These are phyloP conservation scores for Cyanoliseus patagonus DNA, from an alignment of 2,113 vertebrate genomes.

Conservation along the genomic window DNA sequence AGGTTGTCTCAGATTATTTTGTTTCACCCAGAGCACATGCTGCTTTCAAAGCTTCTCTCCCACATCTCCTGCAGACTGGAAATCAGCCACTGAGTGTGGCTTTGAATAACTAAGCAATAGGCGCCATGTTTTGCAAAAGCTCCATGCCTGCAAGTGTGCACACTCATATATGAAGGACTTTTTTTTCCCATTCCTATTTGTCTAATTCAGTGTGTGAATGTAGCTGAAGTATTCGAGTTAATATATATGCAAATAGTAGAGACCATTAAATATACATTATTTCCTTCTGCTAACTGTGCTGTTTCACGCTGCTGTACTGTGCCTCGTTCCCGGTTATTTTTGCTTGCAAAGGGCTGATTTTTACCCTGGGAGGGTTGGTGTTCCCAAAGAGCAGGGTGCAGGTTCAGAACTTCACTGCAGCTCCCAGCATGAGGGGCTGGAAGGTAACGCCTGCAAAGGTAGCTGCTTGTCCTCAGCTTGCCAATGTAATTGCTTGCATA, in stretches of 20 bases:
- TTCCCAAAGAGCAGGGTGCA: neutral
- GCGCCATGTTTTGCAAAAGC: neutral
- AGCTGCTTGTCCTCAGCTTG: neutral
- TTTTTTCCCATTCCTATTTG: neutral
- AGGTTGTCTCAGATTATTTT: neutral
- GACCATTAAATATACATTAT: constrained; percentile 22
- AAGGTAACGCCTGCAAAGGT: neutral
- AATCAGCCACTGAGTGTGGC: neutral
- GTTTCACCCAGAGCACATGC: neutral
- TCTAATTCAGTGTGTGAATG: neutral
- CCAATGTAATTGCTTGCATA: neutral
- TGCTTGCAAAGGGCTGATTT: neutral
- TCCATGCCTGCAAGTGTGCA: neutral
- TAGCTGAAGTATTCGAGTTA: neutral
- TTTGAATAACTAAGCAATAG: constrained; percentile 29
- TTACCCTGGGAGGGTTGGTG: rapidly evolving
- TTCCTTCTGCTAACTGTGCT: neutral
- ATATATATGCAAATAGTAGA: constrained; percentile 27
- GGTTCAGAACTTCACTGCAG: neutral
- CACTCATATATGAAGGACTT: neutral
- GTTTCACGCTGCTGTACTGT: neutral
- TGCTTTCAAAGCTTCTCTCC: constrained; percentile 16
- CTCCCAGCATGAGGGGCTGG: neutral
- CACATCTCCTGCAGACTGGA: constrained; percentile 4
- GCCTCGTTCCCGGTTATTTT: neutral